Percentiles rank a stretch among this genome's conserved stretches.
Evolutionary conservation across 2,888 invertebrate genomes (phyloP).

Genomic region (Beris morrisii): DNA sequence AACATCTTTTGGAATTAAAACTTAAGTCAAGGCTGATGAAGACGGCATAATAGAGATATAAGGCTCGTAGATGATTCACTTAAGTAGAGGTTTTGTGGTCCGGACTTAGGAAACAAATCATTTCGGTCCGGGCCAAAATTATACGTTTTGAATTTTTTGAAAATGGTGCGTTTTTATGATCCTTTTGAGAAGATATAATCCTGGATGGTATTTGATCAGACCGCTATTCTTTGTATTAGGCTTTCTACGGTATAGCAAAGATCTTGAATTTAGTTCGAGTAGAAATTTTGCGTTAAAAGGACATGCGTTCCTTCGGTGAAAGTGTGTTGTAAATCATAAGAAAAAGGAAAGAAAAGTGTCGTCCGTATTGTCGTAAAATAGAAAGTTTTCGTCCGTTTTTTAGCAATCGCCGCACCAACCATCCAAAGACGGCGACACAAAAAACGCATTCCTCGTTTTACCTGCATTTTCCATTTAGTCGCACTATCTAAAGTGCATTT

Average conservation of each 20-base stretch:
- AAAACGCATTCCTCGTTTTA: conserved; percentile 5
- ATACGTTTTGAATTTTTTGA: too few relatives aligned
- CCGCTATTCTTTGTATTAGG: too few relatives aligned
- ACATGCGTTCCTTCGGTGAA: background rate
- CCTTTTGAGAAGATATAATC: too few relatives aligned
- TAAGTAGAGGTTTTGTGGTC: background rate
- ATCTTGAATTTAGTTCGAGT: background rate
- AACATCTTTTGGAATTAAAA: conserved; percentile 17
- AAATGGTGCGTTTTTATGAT: too few relatives aligned
- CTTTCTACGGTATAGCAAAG: too few relatives aligned
- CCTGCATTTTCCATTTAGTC: conserved; percentile 4
- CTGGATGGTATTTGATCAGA: too few relatives aligned
- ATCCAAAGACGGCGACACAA: too few relatives aligned
- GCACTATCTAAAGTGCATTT: conserved; percentile 32
- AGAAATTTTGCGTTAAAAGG: conserved; percentile 4
- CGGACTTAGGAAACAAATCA: too few relatives aligned
- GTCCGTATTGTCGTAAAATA: conserved; percentile 13
- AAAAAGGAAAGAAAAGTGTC: conserved; percentile 10
- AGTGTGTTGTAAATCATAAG: conserved; percentile 17
- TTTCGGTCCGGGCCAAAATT: too few relatives aligned
- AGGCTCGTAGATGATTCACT: conserved; percentile 11
- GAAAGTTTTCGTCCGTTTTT: conserved; percentile 12
- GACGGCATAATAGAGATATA: background rate
- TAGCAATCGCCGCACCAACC: too few relatives aligned
- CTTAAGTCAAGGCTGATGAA: conserved; percentile 22